These are phyloP conservation scores for Podarcis cretensis DNA, from an alignment of 2,113 vertebrate species.

Conservation along the genomic window DNA sequence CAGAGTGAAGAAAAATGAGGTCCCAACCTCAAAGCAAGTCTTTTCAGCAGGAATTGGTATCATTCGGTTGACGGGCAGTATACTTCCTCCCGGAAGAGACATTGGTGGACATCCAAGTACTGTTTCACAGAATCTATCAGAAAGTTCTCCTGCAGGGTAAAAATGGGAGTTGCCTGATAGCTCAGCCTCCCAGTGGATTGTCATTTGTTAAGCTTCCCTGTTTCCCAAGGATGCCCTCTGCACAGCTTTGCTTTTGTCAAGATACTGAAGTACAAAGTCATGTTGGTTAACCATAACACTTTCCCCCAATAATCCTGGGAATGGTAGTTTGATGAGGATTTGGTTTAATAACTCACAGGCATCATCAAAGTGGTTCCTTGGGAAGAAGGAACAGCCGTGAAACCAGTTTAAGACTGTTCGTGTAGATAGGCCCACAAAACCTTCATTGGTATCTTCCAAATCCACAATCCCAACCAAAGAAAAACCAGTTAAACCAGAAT, in stretches of 20 bases:
- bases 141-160: not conserved
- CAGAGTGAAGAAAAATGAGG: not conserved
- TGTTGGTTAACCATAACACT: not conserved
- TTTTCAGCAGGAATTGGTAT: not conserved
- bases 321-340: not conserved
- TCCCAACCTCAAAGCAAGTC: accelerated
- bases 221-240: not conserved
- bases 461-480: no score
- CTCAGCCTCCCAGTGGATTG: not conserved
- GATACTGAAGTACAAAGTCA: not conserved
- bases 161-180: not conserved
- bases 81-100: not conserved
- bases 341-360: not conserved
- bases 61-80: not conserved
- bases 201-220: accelerated
- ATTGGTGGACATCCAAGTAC: accelerated
- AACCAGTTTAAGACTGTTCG: not conserved
- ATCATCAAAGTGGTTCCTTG: no score
- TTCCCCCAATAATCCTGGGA: not conserved
- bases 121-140: not conserved
- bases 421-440: not conserved
- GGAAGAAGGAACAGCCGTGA: not conserved
- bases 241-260: slow-evolving; percentile 23
- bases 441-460: not conserved
- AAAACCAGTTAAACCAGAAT: not conserved